Evolutionary conservation across 2,888 invertebrate species (phyloP).

Genomic region (Patella caerulea): DNA sequence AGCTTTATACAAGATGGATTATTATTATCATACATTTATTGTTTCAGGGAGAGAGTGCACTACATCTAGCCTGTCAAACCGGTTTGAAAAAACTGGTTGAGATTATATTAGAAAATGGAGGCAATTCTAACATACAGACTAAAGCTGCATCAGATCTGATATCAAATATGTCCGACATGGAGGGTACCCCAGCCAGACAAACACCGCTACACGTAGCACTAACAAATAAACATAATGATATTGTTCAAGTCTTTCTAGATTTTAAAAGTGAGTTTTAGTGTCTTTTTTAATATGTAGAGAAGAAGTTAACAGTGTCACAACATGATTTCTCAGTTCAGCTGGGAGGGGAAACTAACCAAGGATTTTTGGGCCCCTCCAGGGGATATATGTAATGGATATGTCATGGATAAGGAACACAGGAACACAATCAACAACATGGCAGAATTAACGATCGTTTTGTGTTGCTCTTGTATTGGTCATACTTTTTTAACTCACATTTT

Average conservation of each 20-base stretch:
- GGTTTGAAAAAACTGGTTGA: slow-evolving; percentile 81
- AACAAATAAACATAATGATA: slow-evolving; percentile 78
- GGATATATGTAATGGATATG: too few relatives aligned
- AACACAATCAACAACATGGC: too few relatives aligned
- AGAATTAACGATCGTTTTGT: too few relatives aligned
- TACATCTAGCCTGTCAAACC: slow-evolving; percentile 84
- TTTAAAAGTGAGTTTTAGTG: slow-evolving; percentile 74
- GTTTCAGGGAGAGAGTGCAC: slow-evolving; percentile 79
- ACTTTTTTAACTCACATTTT: too few relatives aligned
- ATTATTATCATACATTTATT: not conserved
- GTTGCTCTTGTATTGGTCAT: too few relatives aligned
- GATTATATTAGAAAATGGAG: slow-evolving; percentile 81
- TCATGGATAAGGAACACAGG: too few relatives aligned
- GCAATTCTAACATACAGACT: slow-evolving; percentile 84
- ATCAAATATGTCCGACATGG: slow-evolving; percentile 52
- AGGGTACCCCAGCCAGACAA: slow-evolving; percentile 60
- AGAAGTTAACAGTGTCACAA: too few relatives aligned
- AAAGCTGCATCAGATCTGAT: slow-evolving; percentile 38
- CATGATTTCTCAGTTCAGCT: too few relatives aligned
- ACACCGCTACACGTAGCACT: slow-evolving; percentile 90
- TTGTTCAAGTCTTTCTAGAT: slow-evolving; percentile 81
- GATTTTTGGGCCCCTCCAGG: too few relatives aligned
- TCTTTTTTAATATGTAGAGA: too few relatives aligned
- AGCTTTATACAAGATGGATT: too few relatives aligned
- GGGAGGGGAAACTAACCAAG: too few relatives aligned